These are phyloP conservation scores for Peromyscus nudipes DNA, from an alignment of 2,797 vertebrate genomes.

Conservation along the genomic window DNA sequence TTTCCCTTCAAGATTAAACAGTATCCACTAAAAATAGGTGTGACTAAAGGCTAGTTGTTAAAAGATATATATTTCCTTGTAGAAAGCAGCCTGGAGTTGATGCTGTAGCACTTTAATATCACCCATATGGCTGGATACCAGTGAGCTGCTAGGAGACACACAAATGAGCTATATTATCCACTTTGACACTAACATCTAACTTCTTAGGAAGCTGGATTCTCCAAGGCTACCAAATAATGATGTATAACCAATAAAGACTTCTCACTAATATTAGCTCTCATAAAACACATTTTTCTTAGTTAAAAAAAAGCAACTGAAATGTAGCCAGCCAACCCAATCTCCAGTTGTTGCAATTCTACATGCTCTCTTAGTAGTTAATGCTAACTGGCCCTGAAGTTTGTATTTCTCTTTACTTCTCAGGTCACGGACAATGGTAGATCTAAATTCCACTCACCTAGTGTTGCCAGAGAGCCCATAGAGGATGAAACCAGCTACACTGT, in stretches of 20 bases:
- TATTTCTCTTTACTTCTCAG: slow-evolving; percentile 13
- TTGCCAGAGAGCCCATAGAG: background rate
- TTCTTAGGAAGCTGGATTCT: slow-evolving; percentile 32
- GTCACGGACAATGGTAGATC: background rate
- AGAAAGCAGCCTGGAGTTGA: slow-evolving; percentile 23
- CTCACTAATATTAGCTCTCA: background rate
- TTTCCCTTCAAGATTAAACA: slow-evolving; percentile 71
- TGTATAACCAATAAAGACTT: slow-evolving; percentile 6
- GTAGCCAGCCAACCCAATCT: background rate
- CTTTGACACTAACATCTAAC: slow-evolving; percentile 29
- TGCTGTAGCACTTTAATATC: slow-evolving; percentile 50
- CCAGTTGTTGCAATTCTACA: background rate
- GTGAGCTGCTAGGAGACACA: slow-evolving; percentile 39
- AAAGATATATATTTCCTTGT: slow-evolving; percentile 11
- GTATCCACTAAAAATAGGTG: slow-evolving; percentile 71
- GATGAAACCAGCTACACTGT: background rate
- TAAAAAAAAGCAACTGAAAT: background rate
- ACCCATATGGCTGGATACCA: background rate
- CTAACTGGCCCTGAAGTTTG: background rate
- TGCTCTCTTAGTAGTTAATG: background rate
- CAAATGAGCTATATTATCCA: slow-evolving; percentile 38
- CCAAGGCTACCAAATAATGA: slow-evolving; percentile 4
- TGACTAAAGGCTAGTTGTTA: background rate
- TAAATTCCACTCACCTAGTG: background rate
- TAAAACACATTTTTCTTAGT: slow-evolving; percentile 52